Conservation (phyloP, 2,888 invertebrate genomes). For the Calephelis perditalis region DNA sequence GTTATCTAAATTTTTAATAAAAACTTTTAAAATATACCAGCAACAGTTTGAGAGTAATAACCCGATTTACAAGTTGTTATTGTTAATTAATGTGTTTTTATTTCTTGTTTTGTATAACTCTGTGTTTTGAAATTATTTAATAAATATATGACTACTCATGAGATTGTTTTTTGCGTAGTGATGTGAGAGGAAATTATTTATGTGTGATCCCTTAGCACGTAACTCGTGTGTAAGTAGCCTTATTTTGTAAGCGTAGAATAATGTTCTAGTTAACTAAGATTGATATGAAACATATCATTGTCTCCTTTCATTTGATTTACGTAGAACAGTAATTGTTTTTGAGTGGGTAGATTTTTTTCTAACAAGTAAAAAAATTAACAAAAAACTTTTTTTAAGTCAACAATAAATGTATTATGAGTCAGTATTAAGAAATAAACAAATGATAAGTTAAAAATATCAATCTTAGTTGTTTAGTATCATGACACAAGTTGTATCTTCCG, state of each 20-base stretch:
- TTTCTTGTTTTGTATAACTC: constrained; percentile 60
- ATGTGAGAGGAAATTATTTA: constrained; percentile 70
- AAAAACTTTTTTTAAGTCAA: no score
- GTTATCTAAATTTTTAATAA: no score
- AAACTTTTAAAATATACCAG: constrained; percentile 15
- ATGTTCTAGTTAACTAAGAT: constrained; percentile 35
- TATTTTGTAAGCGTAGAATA: constrained; percentile 39
- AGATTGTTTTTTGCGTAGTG: constrained; percentile 61
- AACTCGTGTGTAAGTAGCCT: constrained; percentile 59
- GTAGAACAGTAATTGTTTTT: no score
- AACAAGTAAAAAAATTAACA: no score
- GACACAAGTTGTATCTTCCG: constrained; percentile 40
- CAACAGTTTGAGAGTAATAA: background rate
- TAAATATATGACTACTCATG: constrained; percentile 46
- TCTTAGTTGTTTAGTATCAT: constrained; percentile 38
- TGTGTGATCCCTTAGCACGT: constrained; percentile 70
- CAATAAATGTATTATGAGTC: no score
- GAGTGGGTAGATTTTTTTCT: no score
- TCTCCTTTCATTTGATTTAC: constrained; percentile 19
- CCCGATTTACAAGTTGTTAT: constrained; percentile 50
- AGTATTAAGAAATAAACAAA: background rate
- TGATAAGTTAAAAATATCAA: constrained; percentile 37
- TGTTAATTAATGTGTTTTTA: constrained; percentile 61
- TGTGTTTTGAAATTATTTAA: constrained; percentile 54
- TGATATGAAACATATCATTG: constrained; percentile 35